Evolutionary conservation across 2,888 invertebrate species (phyloP), one percentile per base, ranked within the genome.

Genomic region (Odontocerum albicorne): DNA sequence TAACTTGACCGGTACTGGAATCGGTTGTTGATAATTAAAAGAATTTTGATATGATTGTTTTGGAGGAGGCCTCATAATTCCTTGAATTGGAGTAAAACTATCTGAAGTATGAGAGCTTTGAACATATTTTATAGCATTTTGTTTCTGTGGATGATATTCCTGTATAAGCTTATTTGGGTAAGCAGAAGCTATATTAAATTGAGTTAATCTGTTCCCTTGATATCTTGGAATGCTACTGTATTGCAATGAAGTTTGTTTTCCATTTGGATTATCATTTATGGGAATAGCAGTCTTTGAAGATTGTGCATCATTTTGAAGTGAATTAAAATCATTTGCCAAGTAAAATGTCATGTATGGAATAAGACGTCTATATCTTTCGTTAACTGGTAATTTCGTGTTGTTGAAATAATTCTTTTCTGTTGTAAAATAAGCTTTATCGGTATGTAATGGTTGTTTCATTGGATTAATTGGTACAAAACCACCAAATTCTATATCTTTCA

Each of bases 261-360:
- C 70, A 38, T 71, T 66, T 65, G 72, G 74, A 61, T 72, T 73
- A 13, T 72, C 70, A 38, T 71, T 22, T n/a, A 54, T 32, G 1
- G 52, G 45, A 8, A 72, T 66, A 64, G 75, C 72, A 21, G 22
- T 15, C 36, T 58, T 58, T 22, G 53, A 27, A 21, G 55, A 33
- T 19, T 52, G 49, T 10, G 17, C 40, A 39, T 77, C 64, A 52
- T 68, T 68, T 52, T 70, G 72, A 52, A 44, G 62, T 53, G 64
- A 68, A 38, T 65, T 70, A 59, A 82, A 71, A 65, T 85, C 81
- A 55, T 85, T 83, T 35, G 77, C 81, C n/a, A 86, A 75, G 69
- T 90, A 91, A 71, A 86, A 92, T 27, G 88, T 89, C 83, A 88
- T 87, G 68, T 91, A 91, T 1, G 91, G 92, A 65, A 92, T 86